A percentile compares a stretch with the other conserved stretches of the same genome.
These are phyloP conservation scores for Delphinapterus leucas DNA, from an alignment of 2,113 vertebrate species.

Conservation along the genomic window DNA sequence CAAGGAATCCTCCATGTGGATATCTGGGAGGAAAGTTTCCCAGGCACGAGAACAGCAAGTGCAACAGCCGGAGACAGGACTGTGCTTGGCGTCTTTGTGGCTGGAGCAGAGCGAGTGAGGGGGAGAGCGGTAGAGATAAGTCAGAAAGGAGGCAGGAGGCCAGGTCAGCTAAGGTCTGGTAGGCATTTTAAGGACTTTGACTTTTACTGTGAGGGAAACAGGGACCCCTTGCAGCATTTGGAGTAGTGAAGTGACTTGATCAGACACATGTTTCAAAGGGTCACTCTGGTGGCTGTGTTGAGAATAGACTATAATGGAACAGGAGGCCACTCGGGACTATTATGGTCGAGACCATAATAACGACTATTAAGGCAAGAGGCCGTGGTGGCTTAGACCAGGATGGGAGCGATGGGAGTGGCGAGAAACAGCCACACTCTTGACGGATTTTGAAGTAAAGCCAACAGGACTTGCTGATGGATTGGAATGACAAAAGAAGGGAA, in stretches of 20 bases:
- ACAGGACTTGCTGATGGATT: background rate
- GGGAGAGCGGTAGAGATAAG: rapidly evolving
- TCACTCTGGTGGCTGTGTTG: background rate
- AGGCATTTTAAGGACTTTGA: background rate
- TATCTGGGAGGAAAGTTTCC: background rate
- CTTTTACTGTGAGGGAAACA: background rate
- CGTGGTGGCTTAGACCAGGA: rapidly evolving
- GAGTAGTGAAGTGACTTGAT: background rate
- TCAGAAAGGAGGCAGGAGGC: background rate
- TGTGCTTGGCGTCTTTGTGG: background rate
- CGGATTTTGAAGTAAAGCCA: background rate
- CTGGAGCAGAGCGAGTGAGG: background rate
- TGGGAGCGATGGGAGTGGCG: too few relatives aligned
- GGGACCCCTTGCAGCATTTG: background rate
- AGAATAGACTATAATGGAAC: background rate
- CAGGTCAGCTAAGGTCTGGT: rapidly evolving
- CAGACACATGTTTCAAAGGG: background rate
- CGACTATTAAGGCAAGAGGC: background rate
- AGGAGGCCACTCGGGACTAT: background rate
- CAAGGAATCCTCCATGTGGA: background rate
- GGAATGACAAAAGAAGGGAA: background rate
- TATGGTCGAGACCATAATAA: background rate
- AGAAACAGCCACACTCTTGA: background rate
- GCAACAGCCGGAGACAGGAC: background rate
- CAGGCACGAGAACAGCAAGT: background rate